phyloP scores from a whole-genome alignment of 2,113 vertebrate genomes.

The Microcebus murinus region DNA sequence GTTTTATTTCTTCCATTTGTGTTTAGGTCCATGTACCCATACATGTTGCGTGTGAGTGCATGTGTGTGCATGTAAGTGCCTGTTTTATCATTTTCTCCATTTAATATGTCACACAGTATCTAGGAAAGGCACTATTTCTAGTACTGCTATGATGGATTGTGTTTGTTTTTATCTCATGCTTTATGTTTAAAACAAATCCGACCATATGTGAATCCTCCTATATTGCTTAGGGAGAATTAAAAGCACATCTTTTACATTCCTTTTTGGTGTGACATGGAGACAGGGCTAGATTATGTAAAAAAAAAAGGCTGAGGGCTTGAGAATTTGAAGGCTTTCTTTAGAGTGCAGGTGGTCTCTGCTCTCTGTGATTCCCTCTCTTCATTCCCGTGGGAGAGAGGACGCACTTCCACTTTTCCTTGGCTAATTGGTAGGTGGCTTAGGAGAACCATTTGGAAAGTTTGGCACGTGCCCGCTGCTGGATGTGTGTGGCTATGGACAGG shows the following conservation, averaged over 20 bases:
- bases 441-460: background rate
- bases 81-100: background rate
- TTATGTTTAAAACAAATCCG: background rate
- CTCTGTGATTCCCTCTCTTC: rapidly evolving
- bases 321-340: background rate
- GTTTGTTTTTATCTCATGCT: background rate
- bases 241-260: background rate
- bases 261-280: background rate
- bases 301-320: background rate
- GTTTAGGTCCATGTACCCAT: background rate
- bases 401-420: background rate
- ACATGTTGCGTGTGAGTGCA: background rate
- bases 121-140: background rate
- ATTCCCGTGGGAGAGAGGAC: rapidly evolving
- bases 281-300: background rate
- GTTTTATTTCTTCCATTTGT: background rate
- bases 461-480: background rate
- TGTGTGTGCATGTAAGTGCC: background rate
- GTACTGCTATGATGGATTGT: background rate
- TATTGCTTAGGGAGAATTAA: background rate
- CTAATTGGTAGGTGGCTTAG: background rate
- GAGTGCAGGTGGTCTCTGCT: background rate
- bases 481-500: background rate
- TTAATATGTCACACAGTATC: background rate
- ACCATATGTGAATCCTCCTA: background rate